A percentile compares a stretch with the other conserved stretches of the same genome.
Conservation (phyloP, 1,140 invertebrate genomes). For the Pseudomyrmex gracilis region DNA sequence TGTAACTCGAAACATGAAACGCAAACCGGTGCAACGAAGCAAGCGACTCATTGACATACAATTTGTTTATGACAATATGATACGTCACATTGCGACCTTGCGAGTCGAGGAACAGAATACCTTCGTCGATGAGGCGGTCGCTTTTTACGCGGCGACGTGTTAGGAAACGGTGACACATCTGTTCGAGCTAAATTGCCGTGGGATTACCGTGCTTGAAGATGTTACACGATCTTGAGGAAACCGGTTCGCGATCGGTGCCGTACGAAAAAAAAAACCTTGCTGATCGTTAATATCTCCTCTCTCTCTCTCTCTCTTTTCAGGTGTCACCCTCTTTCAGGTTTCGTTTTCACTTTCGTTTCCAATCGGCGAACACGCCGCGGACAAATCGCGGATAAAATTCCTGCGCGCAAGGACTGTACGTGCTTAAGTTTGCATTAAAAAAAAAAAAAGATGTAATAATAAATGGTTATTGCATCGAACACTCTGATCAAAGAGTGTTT, state of each 20-base stretch:
- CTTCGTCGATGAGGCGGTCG: not conserved
- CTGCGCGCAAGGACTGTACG: no score
- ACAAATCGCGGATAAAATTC: not conserved
- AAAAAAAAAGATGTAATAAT: not conserved
- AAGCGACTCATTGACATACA: not conserved
- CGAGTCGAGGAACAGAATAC: not conserved
- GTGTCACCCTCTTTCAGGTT: slow-evolving; percentile 19
- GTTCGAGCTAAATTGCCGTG: slow-evolving; percentile 73
- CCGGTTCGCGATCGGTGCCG: slow-evolving; percentile 55
- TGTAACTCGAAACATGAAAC: not conserved
- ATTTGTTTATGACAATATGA: not conserved
- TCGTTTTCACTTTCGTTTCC: slow-evolving; percentile 51
- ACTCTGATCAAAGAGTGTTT: not conserved
- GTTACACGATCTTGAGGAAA: slow-evolving; percentile 70
- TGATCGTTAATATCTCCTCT: slow-evolving; percentile 61
- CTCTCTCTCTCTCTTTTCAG: slow-evolving; percentile 13
- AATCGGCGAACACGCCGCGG: not conserved
- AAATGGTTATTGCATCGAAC: slow-evolving; percentile 4
- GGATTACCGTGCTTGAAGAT: slow-evolving; percentile 70
- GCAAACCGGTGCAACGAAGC: not conserved
- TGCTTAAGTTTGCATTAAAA: not conserved
- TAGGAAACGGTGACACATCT: slow-evolving; percentile 70
- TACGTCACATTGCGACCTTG: no score
- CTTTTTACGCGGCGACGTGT: slow-evolving; percentile 32
- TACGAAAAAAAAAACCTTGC: slow-evolving; percentile 27